Percentiles rank a stretch among this genome's conserved stretches.
phyloP scores from a whole-genome alignment of 2,888 invertebrate species.

The Acrocyrtus sp. region DNA sequence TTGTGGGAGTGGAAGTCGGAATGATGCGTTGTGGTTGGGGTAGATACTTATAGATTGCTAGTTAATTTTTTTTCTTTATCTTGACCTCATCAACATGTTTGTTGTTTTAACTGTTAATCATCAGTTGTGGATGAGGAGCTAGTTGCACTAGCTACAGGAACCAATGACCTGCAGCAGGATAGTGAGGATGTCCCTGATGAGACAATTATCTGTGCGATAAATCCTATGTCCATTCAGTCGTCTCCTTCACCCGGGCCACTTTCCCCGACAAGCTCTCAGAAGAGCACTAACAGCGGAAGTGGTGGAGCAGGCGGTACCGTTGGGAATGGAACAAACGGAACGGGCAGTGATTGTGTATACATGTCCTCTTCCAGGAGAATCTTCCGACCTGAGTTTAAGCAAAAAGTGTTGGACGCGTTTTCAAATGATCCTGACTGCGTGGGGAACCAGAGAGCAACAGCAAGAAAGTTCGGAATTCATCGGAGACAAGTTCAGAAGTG shows the following conservation, averaged over 20 bases:
- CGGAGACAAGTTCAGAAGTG: constrained; percentile 91
- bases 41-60: too few species aligned
- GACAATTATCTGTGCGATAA: constrained; percentile 49
- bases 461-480: constrained; percentile 89
- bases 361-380: constrained; percentile 74
- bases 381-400: constrained; percentile 88
- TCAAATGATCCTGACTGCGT: constrained; percentile 87
- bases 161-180: constrained; percentile 25
- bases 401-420: constrained; percentile 89
- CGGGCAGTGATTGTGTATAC: constrained; percentile 31
- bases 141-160: too few species aligned
- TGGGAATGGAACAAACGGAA: constrained; percentile 15
- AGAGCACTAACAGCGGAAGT: constrained; percentile 45
- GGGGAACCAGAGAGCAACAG: constrained; percentile 89
- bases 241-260: constrained; percentile 45
- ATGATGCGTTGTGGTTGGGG: too few species aligned
- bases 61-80: too few species aligned
- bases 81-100: too few species aligned
- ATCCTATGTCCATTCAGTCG: constrained; percentile 44
- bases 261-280: constrained; percentile 52
- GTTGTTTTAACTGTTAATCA: too few species aligned
- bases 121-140: too few species aligned
- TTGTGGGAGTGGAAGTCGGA: too few species aligned
- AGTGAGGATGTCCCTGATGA: constrained; percentile 28
- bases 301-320: constrained; percentile 25